A percentile compares a stretch with the other conserved stretches of the same genome.
Evolutionary conservation across 2,888 invertebrate species (phyloP).

Genomic region (Diaprepes abbreviatus): DNA sequence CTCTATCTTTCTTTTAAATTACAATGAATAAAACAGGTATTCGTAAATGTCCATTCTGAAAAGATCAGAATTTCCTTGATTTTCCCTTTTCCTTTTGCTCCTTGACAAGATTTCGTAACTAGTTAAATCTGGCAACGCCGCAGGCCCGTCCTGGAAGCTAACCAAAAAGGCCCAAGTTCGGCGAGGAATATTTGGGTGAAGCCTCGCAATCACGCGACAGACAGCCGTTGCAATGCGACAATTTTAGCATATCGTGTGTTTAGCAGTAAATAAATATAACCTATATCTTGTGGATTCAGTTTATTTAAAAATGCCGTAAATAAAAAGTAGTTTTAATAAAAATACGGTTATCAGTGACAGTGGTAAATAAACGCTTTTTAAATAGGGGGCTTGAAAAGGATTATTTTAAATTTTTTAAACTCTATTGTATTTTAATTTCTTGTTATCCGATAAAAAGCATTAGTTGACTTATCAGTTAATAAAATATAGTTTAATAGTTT

Average conservation of each 20-base stretch:
- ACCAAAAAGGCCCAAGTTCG: slow-evolving; percentile 32
- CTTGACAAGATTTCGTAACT: background rate
- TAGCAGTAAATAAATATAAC: background rate
- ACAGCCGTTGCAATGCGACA: slow-evolving; percentile 20
- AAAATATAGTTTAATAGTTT: background rate
- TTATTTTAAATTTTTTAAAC: background rate
- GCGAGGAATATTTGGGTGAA: slow-evolving; percentile 24
- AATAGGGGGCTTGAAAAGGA: background rate
- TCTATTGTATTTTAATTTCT: background rate
- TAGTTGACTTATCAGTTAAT: background rate
- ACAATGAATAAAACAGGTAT: too few relatives aligned
- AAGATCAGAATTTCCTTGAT: background rate
- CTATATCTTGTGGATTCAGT: background rate
- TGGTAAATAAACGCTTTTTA: background rate
- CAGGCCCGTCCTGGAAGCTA: slow-evolving; percentile 23
- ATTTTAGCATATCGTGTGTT: background rate
- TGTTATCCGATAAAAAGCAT: background rate
- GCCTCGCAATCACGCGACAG: slow-evolving; percentile 21
- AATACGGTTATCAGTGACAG: background rate
- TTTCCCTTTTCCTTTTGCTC: background rate
- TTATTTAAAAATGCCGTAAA: background rate
- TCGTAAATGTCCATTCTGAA: background rate
- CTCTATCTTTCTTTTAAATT: too few relatives aligned
- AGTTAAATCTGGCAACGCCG: slow-evolving; percentile 24
- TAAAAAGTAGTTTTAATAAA: background rate